Percentiles rank a stretch among this genome's conserved stretches.
Conservation (phyloP, 2,888 invertebrate genomes). For the Poecilus cupreus region DNA sequence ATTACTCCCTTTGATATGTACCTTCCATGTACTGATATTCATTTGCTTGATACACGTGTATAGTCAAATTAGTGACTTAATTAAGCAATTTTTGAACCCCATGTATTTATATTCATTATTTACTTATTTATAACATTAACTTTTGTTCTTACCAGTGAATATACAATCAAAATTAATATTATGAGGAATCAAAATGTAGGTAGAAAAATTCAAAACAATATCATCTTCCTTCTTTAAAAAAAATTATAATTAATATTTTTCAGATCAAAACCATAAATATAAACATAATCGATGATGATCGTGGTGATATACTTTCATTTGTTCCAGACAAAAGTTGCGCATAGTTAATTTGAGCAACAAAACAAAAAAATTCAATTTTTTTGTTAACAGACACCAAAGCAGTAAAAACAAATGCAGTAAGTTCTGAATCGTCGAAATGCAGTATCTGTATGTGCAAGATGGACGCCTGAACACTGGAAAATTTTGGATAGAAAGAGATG, state of each 20-base stretch:
- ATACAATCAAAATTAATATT: background rate
- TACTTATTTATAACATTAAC: too few relatives aligned
- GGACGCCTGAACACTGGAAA: constrained; percentile 47
- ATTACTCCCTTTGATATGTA: too few relatives aligned
- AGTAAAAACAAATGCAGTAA: constrained; percentile 46
- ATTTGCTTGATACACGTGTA: too few relatives aligned
- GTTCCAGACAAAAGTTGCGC: background rate
- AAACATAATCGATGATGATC: background rate
- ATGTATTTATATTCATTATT: too few relatives aligned
- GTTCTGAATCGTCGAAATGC: constrained; percentile 46
- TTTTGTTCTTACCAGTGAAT: background rate
- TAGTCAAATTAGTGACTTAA: too few relatives aligned
- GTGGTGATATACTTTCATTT: background rate
- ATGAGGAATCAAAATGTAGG: background rate
- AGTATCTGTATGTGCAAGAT: constrained; percentile 52
- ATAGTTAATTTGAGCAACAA: background rate
- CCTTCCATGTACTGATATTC: too few relatives aligned
- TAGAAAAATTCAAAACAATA: background rate
- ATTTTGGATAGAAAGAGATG: constrained; percentile 33
- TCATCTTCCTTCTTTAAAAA: background rate
- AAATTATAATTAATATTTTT: too few relatives aligned
- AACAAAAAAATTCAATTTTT: constrained; percentile 26
- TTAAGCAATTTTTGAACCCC: too few relatives aligned
- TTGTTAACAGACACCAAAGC: background rate
- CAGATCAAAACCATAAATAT: background rate